Evolutionary conservation across 2,113 vertebrate genomes (phyloP).

Genomic region (Aythya baeri): DNA sequence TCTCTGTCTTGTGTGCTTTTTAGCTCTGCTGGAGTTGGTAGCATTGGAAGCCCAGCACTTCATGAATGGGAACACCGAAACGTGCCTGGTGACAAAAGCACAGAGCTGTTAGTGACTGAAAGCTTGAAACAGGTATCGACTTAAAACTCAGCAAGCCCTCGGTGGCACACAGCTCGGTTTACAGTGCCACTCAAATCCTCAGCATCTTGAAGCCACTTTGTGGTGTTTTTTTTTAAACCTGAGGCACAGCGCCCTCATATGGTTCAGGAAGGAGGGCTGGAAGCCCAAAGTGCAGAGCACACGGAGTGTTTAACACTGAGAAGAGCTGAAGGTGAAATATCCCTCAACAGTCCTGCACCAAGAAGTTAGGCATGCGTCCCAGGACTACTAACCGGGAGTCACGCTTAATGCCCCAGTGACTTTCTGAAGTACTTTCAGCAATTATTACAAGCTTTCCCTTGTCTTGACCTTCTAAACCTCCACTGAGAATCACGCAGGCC

Average conservation of each 20-base stretch:
- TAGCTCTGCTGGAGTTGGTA: not conserved
- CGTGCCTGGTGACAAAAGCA: not conserved
- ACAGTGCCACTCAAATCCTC: not conserved
- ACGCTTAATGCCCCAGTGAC: accelerated
- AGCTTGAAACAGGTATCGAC: not conserved
- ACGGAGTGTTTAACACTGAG: not conserved
- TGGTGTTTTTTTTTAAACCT: conserved; percentile 24
- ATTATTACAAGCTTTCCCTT: not conserved
- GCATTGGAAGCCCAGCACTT: not conserved
- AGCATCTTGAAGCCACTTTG: not conserved
- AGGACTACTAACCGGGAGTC: not conserved
- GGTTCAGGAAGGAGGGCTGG: conserved; percentile 1
- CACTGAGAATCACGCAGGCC: not conserved
- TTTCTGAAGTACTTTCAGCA: not conserved
- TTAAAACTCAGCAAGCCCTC: not conserved
- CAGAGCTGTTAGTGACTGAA: conserved; percentile 17
- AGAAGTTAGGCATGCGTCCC: not conserved
- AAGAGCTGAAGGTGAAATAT: not conserved
- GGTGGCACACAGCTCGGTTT: not conserved
- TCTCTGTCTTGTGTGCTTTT: not conserved
- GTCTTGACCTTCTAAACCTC: not conserved
- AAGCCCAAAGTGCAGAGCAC: not conserved
- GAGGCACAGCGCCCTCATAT: conserved; percentile 77
- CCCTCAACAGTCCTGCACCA: not conserved
- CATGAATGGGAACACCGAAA: conserved; percentile 8